Base-by-base conservation (phyloP, 2,113 vertebrate species). In the Notothenia rossii region DNA sequence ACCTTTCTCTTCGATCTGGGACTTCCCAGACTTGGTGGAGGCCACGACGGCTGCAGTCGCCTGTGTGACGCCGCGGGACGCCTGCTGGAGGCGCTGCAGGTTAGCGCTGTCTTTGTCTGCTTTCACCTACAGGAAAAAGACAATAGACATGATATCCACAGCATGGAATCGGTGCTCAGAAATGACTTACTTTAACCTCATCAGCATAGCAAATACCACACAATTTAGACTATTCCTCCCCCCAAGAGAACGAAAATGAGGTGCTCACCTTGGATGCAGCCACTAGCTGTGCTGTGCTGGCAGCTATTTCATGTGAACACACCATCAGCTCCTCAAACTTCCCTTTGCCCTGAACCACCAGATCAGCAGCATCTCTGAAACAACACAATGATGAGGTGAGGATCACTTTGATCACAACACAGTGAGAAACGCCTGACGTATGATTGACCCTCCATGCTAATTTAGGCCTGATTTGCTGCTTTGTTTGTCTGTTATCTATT, bases 241-340 rank as follows among this genome's bases (percentile, higher is more conserved):
- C 46, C 25, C 14, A 14, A 29, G 13, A 10, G 14, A 29, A 50
- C 10, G 5, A 4, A 13, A 62, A 15, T 18, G 2, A 0, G 20
- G 12, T 6, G 14, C 70, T 84, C 89, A 99, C 98, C 96, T 99
- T 99, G 55, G 98, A 99, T 8, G 97, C 98, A 45, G 98, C 98
- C 51, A 99, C 98, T 0, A 99, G 95, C 84, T 99, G 98, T 0
- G 98, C 98, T 0, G 98, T 99, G 91, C 98, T 99, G 64, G 97
- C 98, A 0, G 98, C 97, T 0, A 99, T 99, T 93, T 99, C 98
- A 25, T 94, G 97, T 0, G 98, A 99, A 86, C 97, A 99, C 61
- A 99, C 98, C 96, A 99, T 97, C 53, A 99, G 91, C 91, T 99
- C 97, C 93, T 99, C 98, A 1, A 97, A 99, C 22, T 98, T 99